Conservation (phyloP, 2,113 vertebrate species). For the Pelecanoides urinatrix region DNA sequence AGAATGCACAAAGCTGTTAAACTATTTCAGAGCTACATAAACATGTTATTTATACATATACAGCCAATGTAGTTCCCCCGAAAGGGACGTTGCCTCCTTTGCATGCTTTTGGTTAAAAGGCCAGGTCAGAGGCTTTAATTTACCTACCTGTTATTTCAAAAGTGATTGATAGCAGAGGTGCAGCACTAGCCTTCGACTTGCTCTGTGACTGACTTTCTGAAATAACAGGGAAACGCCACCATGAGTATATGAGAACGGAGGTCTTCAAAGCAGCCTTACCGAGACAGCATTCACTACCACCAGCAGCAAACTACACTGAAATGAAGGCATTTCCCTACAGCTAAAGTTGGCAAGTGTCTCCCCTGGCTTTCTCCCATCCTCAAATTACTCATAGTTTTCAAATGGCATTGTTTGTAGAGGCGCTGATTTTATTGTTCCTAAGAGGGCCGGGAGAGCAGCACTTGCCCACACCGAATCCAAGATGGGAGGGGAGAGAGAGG, state of each 20-base stretch:
- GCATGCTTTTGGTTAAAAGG: neutral
- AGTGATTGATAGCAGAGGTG: conserved; percentile 86
- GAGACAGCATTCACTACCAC: neutral
- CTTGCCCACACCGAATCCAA: neutral
- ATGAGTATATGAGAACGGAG: conserved; percentile 68
- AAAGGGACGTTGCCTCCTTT: neutral
- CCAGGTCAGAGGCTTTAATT: conserved; percentile 44
- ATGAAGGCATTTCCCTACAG: neutral
- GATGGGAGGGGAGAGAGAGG: neutral
- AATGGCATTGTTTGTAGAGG: neutral
- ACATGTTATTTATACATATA: neutral
- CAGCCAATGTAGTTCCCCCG: neutral
- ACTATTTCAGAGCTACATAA: neutral
- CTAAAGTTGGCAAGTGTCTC: neutral
- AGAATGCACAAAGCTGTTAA: neutral
- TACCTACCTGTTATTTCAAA: conserved; percentile 90
- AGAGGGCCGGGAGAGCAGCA: neutral
- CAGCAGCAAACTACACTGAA: neutral
- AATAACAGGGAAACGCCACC: conserved; percentile 81
- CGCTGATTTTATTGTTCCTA: neutral
- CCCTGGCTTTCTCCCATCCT: neutral
- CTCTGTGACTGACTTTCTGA: conserved; percentile 85
- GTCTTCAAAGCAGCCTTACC: neutral
- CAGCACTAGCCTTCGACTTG: conserved; percentile 81
- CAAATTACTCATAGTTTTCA: neutral